Percentiles rank a stretch among this genome's conserved stretches.
Conservation (phyloP, 2,888 invertebrate species). For the Orchesellides sinensis region DNA sequence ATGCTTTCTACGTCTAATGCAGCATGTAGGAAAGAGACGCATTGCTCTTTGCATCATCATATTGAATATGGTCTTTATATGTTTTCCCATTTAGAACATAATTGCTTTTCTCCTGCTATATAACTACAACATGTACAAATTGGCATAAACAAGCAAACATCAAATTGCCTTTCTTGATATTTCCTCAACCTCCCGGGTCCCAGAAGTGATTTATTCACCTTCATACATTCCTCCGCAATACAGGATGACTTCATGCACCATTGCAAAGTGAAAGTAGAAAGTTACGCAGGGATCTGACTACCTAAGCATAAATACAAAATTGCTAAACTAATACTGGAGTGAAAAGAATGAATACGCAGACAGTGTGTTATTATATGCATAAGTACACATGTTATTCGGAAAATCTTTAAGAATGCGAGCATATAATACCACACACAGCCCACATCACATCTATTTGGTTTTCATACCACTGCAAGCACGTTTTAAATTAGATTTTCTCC, state of each 20-base stretch:
- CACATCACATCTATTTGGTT: slow-evolving; percentile 14
- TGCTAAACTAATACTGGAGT: not conserved
- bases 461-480: slow-evolving; percentile 52
- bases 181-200: slow-evolving; percentile 53
- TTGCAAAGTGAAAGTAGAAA: slow-evolving; percentile 4
- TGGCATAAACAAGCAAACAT: slow-evolving; percentile 59
- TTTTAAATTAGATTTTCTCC: slow-evolving; percentile 63
- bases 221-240: slow-evolving; percentile 5
- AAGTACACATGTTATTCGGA: no score
- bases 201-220: slow-evolving; percentile 64
- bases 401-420: no score
- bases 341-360: not conserved
- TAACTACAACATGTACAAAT: slow-evolving; percentile 4
- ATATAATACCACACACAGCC: not conserved
- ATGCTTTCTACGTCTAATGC: slow-evolving; percentile 13
- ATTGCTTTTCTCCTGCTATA: slow-evolving; percentile 51
- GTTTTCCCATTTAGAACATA: slow-evolving; percentile 55
- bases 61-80: slow-evolving; percentile 29
- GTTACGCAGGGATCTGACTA: not conserved
- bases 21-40: slow-evolving; percentile 47
- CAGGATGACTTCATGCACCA: slow-evolving; percentile 14
- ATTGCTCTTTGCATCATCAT: slow-evolving; percentile 50
- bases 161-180: slow-evolving; percentile 64
- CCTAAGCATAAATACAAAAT: not conserved
- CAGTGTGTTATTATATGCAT: no score